Evolutionary conservation across 2,797 vertebrate species (phyloP).

Genomic region (Falco naumanni): DNA sequence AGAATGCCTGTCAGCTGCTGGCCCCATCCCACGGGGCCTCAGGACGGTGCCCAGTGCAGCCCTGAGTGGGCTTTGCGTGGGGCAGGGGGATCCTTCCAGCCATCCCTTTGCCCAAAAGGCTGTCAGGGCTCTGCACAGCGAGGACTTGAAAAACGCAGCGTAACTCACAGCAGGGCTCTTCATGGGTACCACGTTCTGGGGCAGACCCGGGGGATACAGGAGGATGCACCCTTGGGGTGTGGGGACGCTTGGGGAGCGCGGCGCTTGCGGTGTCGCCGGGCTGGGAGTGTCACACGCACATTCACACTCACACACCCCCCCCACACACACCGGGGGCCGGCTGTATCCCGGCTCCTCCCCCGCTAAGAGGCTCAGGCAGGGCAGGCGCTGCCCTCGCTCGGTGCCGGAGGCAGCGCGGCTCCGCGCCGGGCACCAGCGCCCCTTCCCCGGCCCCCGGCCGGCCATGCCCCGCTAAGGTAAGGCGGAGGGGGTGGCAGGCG

Average conservation of each 20-base stretch:
- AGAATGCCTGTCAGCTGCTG: not conserved
- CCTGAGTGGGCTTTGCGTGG: not conserved
- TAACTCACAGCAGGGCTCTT: rapidly evolving
- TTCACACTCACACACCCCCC: not conserved
- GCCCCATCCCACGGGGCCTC: not conserved
- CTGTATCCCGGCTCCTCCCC: slow-evolving; percentile 49
- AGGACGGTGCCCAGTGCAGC: not conserved
- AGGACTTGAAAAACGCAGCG: not conserved
- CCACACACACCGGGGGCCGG: not conserved
- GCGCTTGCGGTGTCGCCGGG: rapidly evolving
- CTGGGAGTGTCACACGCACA: not conserved
- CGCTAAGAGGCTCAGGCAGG: slow-evolving; percentile 50
- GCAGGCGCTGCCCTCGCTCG: slow-evolving; percentile 27
- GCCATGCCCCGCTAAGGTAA: slow-evolving; percentile 50
- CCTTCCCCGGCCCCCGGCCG: not conserved
- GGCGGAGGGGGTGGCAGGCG: not conserved
- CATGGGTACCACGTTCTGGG: rapidly evolving
- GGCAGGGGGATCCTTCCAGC: not conserved
- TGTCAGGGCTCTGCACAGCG: not conserved
- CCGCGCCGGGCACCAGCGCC: not conserved
- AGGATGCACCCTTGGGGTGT: rapidly evolving
- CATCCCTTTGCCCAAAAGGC: not conserved
- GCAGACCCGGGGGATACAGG: not conserved
- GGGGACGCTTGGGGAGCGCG: not conserved
- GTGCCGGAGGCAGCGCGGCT: not conserved